Evolutionary conservation across 2,797 vertebrate species (phyloP).

Genomic region (Fundulus diaphanus): DNA sequence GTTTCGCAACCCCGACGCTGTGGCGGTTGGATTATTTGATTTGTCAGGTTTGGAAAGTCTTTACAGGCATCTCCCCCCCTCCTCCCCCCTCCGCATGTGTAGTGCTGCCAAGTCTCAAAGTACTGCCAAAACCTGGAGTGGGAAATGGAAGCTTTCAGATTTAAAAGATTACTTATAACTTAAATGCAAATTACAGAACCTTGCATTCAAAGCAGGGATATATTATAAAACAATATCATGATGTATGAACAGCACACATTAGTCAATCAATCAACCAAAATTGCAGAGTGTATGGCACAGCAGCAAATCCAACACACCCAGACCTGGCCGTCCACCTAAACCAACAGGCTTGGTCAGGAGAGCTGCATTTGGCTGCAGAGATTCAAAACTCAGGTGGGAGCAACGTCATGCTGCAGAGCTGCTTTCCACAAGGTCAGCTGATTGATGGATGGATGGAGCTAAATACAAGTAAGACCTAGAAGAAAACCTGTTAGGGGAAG

Average conservation of each 20-base stretch:
- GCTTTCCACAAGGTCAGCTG: no score
- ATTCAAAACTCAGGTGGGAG: no score
- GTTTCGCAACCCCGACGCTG: conserved; percentile 29
- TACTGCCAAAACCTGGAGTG: background rate
- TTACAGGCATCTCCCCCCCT: conserved; percentile 1
- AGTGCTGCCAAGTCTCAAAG: conserved; percentile 1
- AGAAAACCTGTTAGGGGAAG: no score
- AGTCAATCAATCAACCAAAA: no score
- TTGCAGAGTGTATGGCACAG: no score
- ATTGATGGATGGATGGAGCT: no score
- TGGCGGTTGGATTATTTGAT: conserved; percentile 23
- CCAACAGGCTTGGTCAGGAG: no score
- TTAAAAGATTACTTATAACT: background rate
- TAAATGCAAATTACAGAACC: background rate
- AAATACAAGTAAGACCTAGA: no score
- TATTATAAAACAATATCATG: background rate
- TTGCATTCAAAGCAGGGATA: background rate
- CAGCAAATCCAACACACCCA: no score
- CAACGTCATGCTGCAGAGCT: no score
- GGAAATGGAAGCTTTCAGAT: rapidly evolving
- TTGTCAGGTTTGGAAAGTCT: conserved; percentile 27
- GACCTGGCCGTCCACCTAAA: no score
- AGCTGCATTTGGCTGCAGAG: no score
- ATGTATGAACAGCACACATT: background rate
- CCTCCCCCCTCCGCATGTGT: background rate